Percentiles rank a stretch among this genome's conserved stretches.
phyloP scores from a whole-genome alignment of 2,797 vertebrate species.

The Megalops cyprinoides region DNA sequence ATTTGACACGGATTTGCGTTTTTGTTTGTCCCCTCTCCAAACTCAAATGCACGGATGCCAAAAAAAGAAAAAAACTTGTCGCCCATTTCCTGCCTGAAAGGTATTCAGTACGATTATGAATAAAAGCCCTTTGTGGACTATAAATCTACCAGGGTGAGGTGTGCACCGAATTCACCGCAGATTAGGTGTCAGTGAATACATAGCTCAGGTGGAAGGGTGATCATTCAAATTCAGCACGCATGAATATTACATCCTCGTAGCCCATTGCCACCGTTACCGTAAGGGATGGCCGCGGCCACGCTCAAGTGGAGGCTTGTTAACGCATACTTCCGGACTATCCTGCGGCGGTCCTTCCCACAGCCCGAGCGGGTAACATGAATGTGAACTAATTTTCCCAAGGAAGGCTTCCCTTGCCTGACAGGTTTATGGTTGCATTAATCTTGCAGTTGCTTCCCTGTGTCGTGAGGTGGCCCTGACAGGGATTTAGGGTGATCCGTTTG shows the following conservation, averaged over 20 bases:
- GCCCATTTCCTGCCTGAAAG: not conserved
- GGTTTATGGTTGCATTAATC: conserved; percentile 30
- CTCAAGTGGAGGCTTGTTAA: not conserved
- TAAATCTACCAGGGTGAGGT: not conserved
- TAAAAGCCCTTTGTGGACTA: not conserved
- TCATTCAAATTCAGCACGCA: not conserved
- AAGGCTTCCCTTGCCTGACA: not conserved
- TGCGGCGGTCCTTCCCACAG: not conserved
- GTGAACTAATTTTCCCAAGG: conserved; percentile 23
- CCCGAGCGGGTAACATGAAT: not conserved
- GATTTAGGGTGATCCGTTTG: conserved; percentile 12
- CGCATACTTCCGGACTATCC: not conserved
- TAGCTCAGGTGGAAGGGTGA: not conserved
- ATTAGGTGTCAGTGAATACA: not conserved
- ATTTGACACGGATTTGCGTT: not conserved
- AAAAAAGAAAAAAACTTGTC: not conserved
- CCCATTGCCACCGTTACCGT: not conserved
- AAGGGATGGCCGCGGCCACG: not conserved
- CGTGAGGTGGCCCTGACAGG: not conserved
- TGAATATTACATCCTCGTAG: not conserved
- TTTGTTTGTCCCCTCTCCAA: not conserved
- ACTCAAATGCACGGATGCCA: not conserved
- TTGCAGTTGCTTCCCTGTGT: conserved; percentile 1
- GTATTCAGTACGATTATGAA: not conserved
- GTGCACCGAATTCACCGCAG: not conserved